Evolutionary conservation across 2,797 vertebrate genomes (phyloP).

Genomic region (Setipinna tenuifilis): DNA sequence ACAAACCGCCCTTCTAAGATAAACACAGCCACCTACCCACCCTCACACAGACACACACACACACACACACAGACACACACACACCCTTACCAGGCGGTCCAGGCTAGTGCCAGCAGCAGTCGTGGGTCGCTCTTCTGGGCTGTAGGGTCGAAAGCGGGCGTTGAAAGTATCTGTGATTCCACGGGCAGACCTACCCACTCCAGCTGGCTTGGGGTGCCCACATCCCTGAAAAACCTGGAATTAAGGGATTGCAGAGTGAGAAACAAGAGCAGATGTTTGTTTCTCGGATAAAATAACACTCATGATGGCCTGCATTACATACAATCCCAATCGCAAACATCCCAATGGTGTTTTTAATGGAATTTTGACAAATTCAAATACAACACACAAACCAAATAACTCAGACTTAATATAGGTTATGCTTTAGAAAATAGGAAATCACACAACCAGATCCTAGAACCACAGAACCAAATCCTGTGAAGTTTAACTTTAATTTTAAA

Average conservation of each 20-base stretch:
- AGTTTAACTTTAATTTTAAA: too few species aligned
- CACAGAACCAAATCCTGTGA: too few species aligned
- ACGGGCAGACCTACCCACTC: constrained; percentile 83
- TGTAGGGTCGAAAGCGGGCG: constrained; percentile 84
- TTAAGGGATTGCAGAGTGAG: constrained; percentile 9
- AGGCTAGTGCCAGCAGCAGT: constrained; percentile 90
- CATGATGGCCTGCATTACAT: neutral
- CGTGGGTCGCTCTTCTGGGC: constrained; percentile 87
- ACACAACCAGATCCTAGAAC: too few species aligned
- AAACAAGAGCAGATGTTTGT: neutral
- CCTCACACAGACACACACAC: neutral
- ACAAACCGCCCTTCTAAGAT: neutral
- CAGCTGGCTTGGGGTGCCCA: constrained; percentile 88
- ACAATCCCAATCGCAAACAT: constrained; percentile 6
- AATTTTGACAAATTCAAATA: too few species aligned
- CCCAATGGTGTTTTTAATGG: neutral
- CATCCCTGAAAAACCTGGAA: constrained; percentile 92
- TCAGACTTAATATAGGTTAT: too few species aligned
- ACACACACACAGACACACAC: constrained; percentile 9
- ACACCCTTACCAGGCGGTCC: constrained; percentile 87
- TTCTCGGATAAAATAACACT: neutral
- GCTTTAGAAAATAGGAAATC: too few species aligned
- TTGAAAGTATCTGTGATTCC: constrained; percentile 89
- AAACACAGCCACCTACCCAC: neutral
- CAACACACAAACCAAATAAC: too few species aligned